These are phyloP conservation scores for Sinonovacula constricta DNA, from an alignment of 1,140 invertebrate genomes.

Conservation along the genomic window DNA sequence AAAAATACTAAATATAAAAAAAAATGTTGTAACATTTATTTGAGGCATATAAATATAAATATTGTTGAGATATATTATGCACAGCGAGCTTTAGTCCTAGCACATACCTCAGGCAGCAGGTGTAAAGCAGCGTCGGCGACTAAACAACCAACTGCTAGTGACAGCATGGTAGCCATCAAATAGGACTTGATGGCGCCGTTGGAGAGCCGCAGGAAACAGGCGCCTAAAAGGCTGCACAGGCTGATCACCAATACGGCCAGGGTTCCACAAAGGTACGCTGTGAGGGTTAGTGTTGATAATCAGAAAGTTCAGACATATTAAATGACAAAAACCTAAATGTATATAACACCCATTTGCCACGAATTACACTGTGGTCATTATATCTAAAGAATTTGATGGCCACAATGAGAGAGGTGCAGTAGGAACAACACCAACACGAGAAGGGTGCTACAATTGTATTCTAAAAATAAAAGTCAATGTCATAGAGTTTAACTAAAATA, in stretches of 20 bases:
- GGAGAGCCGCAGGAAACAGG: constrained; percentile 68
- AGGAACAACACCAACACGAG: not conserved
- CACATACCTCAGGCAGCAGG: constrained; percentile 73
- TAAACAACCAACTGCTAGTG: constrained; percentile 75
- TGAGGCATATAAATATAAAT: too few relatives aligned
- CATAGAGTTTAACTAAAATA: too few relatives aligned
- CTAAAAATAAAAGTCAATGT: too few relatives aligned
- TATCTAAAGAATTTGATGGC: not conserved
- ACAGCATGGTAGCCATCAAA: constrained; percentile 72
- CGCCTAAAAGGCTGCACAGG: constrained; percentile 68
- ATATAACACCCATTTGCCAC: not conserved
- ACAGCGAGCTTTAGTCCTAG: not conserved
- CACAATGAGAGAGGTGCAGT: not conserved
- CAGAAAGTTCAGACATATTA: not conserved
- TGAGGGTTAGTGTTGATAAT: too few relatives aligned
- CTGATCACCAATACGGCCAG: constrained; percentile 75
- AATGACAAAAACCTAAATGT: too few relatives aligned
- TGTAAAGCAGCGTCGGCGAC: constrained; percentile 77
- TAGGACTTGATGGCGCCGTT: constrained; percentile 51
- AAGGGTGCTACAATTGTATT: too few relatives aligned
- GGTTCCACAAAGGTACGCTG: constrained; percentile 76
- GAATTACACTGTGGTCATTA: not conserved
- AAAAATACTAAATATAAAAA: too few relatives aligned
- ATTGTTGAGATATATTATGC: too few relatives aligned
- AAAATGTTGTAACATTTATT: too few relatives aligned